Percentiles rank a stretch among this genome's conserved stretches.
Evolutionary conservation across 2,888 invertebrate species (phyloP).

Genomic region (Theretra japonica): DNA sequence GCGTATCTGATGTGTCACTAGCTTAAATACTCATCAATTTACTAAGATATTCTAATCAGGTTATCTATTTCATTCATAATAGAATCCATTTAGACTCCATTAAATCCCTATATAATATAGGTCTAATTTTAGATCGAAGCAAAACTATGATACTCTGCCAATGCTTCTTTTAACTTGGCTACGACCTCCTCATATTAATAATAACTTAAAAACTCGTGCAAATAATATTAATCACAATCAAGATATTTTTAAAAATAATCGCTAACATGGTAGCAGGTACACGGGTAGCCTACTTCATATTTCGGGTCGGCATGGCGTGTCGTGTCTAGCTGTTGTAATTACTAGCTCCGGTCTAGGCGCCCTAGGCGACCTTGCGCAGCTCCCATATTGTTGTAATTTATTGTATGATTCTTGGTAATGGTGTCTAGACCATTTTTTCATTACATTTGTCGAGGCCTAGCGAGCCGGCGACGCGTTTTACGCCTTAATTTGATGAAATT

Average conservation of each 20-base stretch:
- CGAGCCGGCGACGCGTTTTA: neutral
- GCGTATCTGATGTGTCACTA: too few species aligned
- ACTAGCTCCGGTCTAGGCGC: slow-evolving; percentile 26
- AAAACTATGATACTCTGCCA: too few species aligned
- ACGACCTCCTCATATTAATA: too few species aligned
- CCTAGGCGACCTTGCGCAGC: slow-evolving; percentile 40
- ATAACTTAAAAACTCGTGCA: too few species aligned
- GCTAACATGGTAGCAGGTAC: neutral
- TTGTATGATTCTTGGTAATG: slow-evolving; percentile 17
- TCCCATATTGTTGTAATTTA: slow-evolving; percentile 27
- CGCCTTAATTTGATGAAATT: neutral
- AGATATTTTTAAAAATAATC: neutral
- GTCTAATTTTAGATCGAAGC: too few species aligned
- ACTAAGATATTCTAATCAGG: too few species aligned
- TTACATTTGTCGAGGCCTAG: neutral
- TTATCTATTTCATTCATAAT: too few species aligned
- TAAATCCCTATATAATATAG: too few species aligned
- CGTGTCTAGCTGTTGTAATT: slow-evolving; percentile 20
- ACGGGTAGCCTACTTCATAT: slow-evolving; percentile 19
- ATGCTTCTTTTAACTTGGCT: too few species aligned
- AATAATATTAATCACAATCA: too few species aligned
- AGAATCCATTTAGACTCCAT: too few species aligned
- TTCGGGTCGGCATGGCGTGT: slow-evolving; percentile 40
- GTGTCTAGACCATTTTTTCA: slow-evolving; percentile 24
- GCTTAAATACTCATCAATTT: too few species aligned